Conservation (phyloP, 92 coral and sea anemone genomes). For the Scolanthus callimorphus region DNA sequence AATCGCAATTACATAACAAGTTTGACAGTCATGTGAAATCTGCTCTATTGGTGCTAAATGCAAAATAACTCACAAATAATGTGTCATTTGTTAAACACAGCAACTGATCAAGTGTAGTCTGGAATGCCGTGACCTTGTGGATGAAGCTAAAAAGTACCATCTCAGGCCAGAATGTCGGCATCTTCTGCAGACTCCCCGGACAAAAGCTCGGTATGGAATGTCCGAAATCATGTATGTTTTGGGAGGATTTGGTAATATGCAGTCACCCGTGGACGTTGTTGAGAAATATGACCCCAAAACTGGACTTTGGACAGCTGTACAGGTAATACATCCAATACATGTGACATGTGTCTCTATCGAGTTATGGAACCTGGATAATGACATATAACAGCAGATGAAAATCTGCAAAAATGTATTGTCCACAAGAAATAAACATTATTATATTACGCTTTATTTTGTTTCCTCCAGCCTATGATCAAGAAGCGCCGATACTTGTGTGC, state of each 20-base stretch:
- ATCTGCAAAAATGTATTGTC: neutral
- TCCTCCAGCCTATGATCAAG: constrained; percentile 71
- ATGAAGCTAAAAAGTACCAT: constrained; percentile 94
- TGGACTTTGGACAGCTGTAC: constrained; percentile 61
- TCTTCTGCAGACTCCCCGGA: constrained; percentile 77
- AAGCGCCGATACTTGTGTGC: constrained; percentile 90
- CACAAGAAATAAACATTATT: neutral
- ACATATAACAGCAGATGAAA: too few relatives aligned
- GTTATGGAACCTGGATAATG: too few relatives aligned
- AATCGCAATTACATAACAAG: too few relatives aligned
- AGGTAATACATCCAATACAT: too few relatives aligned
- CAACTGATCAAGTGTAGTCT: constrained; percentile 75
- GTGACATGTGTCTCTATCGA: too few relatives aligned
- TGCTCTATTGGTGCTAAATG: too few relatives aligned
- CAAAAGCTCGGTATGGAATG: constrained; percentile 80
- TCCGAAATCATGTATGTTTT: constrained; percentile 90
- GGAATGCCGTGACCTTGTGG: constrained; percentile 93
- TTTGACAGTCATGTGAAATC: too few relatives aligned
- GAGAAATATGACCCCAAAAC: constrained; percentile 93
- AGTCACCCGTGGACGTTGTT: constrained; percentile 87
- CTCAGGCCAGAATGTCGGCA: constrained; percentile 94
- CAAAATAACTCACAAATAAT: too few relatives aligned
- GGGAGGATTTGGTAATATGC: constrained; percentile 96
- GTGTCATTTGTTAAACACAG: too few relatives aligned
- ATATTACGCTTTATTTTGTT: too few relatives aligned